Evolutionary conservation across 1,140 invertebrate species (phyloP), one percentile per base, ranked within the genome.

Genomic region (Semibalanus balanoides): DNA sequence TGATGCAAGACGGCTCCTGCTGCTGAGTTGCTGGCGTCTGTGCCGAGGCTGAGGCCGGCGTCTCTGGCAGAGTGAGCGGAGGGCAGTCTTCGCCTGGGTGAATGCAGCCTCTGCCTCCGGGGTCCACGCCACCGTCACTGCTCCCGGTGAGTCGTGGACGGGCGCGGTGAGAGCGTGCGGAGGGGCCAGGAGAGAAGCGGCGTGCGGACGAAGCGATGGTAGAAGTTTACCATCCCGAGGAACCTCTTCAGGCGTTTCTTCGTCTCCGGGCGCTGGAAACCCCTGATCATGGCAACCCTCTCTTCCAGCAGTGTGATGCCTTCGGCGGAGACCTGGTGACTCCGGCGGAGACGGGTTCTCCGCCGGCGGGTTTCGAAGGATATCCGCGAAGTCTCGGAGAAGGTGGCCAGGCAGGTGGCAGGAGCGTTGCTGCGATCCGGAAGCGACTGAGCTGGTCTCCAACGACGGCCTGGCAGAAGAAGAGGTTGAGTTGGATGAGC

Each of bases 171-270:
- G n/a, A n/a, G n/a, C n/a, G n/a, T n/a, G n/a, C n/a, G 76, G 75
- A 17, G 69, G 30, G 64, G 78, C 78, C 7, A 76, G 71, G n/a
- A 76, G 30, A 9, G 81, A 77, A 19, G 82, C 77, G 74, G 81
- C 80, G 30, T 76, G 79, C 25, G n/a, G n/a, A 84, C 75, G 78
- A 84, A 85, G 77, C 78, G 80, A 14, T 79, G 79, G 78, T 85
- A 86, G 79, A 82, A 84, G 76, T 84, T 85, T 0, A 85, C 74
- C 27, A 84, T 74, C 0, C 84, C 84, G 14, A 83, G 30, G 77
- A 83, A 84, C 19, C 80, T 75, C 69, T 81, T 78, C 11, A 85
- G 51, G 76, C 83, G 76, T 28, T 79, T 78, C 28, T 81, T 74
- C 75, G 84, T 80, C 43, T 25, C 76, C 3, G 85, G 83, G 74